A percentile compares a stretch with the other conserved stretches of the same genome.
phyloP scores from a whole-genome alignment of 2,113 vertebrate species.

The Anhinga anhinga region DNA sequence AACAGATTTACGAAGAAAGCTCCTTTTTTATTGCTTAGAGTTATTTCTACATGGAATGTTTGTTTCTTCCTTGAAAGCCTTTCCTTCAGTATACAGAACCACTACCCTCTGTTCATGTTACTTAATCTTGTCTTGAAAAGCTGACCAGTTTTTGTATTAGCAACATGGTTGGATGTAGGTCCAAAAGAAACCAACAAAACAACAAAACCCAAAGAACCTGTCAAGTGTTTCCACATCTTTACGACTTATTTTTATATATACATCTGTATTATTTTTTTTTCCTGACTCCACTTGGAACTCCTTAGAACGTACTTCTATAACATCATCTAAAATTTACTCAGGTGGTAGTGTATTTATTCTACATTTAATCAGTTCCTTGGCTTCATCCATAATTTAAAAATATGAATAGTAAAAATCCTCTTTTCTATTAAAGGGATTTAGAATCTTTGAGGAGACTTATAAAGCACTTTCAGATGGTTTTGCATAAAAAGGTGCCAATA shows the following conservation, averaged over 20 bases:
- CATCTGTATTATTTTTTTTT: background rate
- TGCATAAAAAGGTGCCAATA: background rate
- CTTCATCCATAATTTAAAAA: background rate
- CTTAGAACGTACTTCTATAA: background rate
- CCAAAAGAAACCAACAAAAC: background rate
- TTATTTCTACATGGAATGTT: background rate
- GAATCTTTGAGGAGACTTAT: background rate
- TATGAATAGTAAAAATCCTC: background rate
- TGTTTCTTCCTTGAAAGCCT: background rate
- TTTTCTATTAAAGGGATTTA: background rate
- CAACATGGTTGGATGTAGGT: background rate
- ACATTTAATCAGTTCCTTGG: background rate
- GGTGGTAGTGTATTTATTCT: background rate
- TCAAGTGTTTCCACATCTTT: background rate
- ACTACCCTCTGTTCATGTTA: background rate
- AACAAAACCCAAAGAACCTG: background rate
- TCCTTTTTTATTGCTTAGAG: constrained; percentile 31
- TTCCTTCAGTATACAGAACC: background rate
- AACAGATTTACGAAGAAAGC: background rate
- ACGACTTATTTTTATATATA: background rate
- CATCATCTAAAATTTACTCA: background rate
- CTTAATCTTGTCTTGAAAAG: background rate
- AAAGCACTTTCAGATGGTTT: constrained; percentile 40
- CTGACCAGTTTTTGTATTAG: background rate
- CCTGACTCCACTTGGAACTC: background rate